phyloP scores from a whole-genome alignment of 2,797 vertebrate genomes.

The Ciconia nigra region DNA sequence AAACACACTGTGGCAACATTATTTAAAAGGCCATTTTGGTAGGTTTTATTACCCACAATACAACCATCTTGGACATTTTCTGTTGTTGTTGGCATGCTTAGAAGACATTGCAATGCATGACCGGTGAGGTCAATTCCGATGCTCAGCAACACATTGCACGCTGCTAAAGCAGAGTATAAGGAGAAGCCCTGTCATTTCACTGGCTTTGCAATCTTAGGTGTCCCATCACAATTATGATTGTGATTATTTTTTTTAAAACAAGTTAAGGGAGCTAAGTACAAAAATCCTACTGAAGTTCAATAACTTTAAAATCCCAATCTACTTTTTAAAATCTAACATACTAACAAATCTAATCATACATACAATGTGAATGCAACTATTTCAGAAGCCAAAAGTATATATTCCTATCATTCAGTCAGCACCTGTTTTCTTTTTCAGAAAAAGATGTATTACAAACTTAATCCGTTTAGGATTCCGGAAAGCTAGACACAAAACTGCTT shows the following conservation, averaged over 20 bases:
- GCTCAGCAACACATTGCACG: neutral
- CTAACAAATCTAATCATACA: too few species aligned
- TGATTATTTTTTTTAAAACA: neutral
- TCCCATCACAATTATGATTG: neutral
- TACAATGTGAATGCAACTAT: neutral
- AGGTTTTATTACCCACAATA: slow-evolving; percentile 59
- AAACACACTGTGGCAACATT: slow-evolving; percentile 41
- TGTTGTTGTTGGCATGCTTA: slow-evolving; percentile 61
- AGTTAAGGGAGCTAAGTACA: neutral
- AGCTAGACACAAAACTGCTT: neutral
- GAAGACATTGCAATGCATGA: slow-evolving; percentile 39
- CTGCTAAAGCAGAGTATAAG: neutral
- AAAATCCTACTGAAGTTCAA: neutral
- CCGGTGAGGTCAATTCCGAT: neutral
- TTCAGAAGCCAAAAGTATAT: neutral
- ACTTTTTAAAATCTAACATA: neutral
- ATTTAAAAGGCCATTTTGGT: slow-evolving; percentile 62
- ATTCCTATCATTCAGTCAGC: neutral
- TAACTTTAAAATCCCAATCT: neutral
- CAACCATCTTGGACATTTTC: slow-evolving; percentile 57
- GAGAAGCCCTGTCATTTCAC: neutral
- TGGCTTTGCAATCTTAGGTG: neutral
- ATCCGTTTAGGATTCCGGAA: neutral
- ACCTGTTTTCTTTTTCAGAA: neutral
- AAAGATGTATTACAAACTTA: neutral